A percentile compares a stretch with the other conserved stretches of the same genome.
Conservation (phyloP, 2,797 vertebrate species). For the Tokudaia muenninki region DNA sequence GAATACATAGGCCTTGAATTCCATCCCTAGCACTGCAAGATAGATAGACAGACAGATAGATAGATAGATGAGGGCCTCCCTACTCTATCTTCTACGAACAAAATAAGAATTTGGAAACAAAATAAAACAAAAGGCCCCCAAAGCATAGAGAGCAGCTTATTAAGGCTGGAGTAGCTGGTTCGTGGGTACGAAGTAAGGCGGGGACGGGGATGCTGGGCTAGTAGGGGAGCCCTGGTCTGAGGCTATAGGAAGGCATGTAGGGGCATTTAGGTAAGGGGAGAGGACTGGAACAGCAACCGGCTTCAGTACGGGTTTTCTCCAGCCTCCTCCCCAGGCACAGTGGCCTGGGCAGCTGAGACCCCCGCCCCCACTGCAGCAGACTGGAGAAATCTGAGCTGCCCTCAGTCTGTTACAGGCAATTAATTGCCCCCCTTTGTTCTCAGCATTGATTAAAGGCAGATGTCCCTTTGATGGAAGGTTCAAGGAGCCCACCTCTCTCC, state of each 20-base stretch:
- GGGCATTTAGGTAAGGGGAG: not conserved
- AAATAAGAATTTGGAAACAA: not conserved
- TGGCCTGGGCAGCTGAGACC: not conserved
- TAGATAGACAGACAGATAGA: not conserved
- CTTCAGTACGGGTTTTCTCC: not conserved
- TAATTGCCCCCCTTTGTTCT: slow-evolving; percentile 4
- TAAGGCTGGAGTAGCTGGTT: not conserved
- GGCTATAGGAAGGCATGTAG: not conserved
- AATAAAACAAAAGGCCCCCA: not conserved
- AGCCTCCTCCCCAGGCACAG: not conserved
- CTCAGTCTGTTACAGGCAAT: fast-evolving
- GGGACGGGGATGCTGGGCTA: not conserved
- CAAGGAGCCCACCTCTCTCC: slow-evolving; percentile 24
- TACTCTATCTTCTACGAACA: not conserved
- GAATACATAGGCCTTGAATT: not conserved
- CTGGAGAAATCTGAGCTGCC: slow-evolving; percentile 2
- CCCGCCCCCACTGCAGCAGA: not conserved
- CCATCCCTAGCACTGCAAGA: not conserved
- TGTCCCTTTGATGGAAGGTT: not conserved
- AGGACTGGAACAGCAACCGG: not conserved
- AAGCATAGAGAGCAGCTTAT: not conserved
- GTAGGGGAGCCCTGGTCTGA: not conserved
- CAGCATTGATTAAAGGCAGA: not conserved
- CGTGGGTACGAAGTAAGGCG: no score
- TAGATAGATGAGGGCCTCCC: not conserved